Base-by-base conservation (phyloP, 2,888 invertebrate genomes). In the Antheraea yamamai region DNA sequence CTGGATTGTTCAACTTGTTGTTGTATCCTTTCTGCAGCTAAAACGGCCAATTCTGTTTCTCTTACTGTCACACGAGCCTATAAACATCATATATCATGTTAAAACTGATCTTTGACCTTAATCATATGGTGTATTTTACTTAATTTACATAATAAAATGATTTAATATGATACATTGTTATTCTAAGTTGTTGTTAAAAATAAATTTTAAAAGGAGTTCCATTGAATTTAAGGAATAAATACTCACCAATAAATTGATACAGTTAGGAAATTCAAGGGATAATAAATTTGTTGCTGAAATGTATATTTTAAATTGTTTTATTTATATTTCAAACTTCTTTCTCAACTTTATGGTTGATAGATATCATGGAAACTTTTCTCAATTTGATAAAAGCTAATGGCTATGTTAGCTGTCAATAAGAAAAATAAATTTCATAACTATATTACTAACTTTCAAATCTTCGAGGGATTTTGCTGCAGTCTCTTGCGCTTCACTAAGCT, bases 11-110 rank as follows among this genome's bases (percentile, higher is more conserved):
- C 92, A 0, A 89, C 88, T 78, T 93, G 91, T 72, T 90, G 87
- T 73, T 93, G 90, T 73, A 93, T 92, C 26, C 91, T 85, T 47
- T 92, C 91, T 12, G 92, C 89, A 23, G 94, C 92, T 61, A 93
- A 77, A 7, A 88, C 88, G 4, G 92, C 91, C 20, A 95, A 79
- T 77, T 93, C 92, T 0, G 89, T 90, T 81, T 93, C 94, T 71
- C 92, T 87, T 52, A 89, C 85, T 23, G 81, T 80, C 2, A 93
- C 91, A 71, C 88, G 88, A 30, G 82, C 82, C 92, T 93, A 79
- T 47, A 55, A 3, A 55, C 0, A 7, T 55, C 20, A 55, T 18
- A 55, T 20, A 55, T 55, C 18, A 55, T 55, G 18, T 18, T 55
- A 16, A 18, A 16, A 55, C 18, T 16, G 16, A 55, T 16, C 30